Percentiles rank a stretch among this genome's conserved stretches.
Conservation (phyloP, 2,797 vertebrate genomes). For the Cichlasoma orientale region DNA sequence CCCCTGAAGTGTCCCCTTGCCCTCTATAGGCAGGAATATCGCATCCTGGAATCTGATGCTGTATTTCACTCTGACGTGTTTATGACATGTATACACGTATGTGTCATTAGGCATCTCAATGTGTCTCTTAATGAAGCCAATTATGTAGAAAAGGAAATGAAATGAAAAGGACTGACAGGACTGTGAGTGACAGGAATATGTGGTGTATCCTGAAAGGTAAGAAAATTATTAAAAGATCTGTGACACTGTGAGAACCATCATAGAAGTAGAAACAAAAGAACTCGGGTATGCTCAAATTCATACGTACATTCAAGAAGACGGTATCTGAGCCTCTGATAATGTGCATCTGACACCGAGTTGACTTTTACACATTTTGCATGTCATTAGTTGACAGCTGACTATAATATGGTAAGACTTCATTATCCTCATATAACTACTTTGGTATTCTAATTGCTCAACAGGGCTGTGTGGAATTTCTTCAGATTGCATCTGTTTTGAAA, state of each 20-base stretch:
- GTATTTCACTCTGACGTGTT: conserved; percentile 46
- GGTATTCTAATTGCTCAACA: conserved; percentile 2
- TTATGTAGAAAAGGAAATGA: conserved; percentile 13
- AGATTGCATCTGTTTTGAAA: not conserved
- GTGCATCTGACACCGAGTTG: not conserved
- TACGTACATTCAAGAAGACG: not conserved
- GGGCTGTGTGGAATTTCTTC: not conserved
- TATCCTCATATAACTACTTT: not conserved
- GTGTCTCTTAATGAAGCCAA: conserved; percentile 17
- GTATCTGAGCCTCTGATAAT: not conserved
- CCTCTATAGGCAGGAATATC: not conserved
- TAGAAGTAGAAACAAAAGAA: not conserved
- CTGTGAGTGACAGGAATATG: not conserved
- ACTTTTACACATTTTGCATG: not conserved
- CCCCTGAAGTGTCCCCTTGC: not conserved
- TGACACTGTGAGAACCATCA: not conserved
- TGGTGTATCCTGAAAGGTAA: not conserved
- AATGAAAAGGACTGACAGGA: conserved; percentile 8
- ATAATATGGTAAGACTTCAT: not conserved
- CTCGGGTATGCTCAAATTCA: not conserved
- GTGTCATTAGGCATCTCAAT: conserved; percentile 22
- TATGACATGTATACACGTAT: conserved; percentile 12
- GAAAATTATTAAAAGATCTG: not conserved
- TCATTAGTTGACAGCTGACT: conserved; percentile 1
- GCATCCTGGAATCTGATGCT: conserved; percentile 35